Evolutionary conservation across 2,113 vertebrate species (phyloP), one percentile per base, ranked within the genome.

Genomic region (Percopsis transmontana): DNA sequence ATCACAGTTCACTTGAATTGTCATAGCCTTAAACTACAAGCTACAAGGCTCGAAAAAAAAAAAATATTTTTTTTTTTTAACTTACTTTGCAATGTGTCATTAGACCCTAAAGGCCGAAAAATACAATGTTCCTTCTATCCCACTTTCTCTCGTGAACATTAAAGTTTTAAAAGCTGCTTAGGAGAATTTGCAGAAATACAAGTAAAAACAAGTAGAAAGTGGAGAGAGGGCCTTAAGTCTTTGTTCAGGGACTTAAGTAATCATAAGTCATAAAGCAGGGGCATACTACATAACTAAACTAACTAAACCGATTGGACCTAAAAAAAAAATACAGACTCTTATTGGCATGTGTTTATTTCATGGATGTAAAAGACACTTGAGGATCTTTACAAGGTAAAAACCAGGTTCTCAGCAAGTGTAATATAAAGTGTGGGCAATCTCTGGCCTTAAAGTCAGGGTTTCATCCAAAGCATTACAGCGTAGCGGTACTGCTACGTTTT

Each of bases 161-260:
- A 64, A 57, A 52, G 41, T 66, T 75, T 82, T 79, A 81, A 79
- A 71, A 81, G 70, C 66, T 68, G 62, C 66, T 68, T 55, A 48
- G 40, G 48, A 56, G 58, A 69, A 76, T 71, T 63, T 74, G 58
- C 65, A 79, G 62, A 23, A n/a, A 57, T 33, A 38, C 90, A 89
- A 59, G 90, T 69, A 68, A 21, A 63, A 80, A 73, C 90, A 74
- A 87, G 88, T 67, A 80, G 48, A 74, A 85, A 69, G 14, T 19
- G 55, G n/a, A 67, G 58, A 54, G 57, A 56, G 56, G 70, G 57
- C 15, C 42, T 18, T 50, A 18, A 21, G 54, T 68, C 53, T 74
- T 19, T 41, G 42, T 48, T 70, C 70, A 20, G 44, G 38, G 12
- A 23, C 56, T 56, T 75, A 33, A 20, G 62, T 8, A 74, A 76